These are phyloP conservation scores for Cheirogaleus major DNA, from an alignment of 2,797 vertebrate genomes.

Conservation along the genomic window DNA sequence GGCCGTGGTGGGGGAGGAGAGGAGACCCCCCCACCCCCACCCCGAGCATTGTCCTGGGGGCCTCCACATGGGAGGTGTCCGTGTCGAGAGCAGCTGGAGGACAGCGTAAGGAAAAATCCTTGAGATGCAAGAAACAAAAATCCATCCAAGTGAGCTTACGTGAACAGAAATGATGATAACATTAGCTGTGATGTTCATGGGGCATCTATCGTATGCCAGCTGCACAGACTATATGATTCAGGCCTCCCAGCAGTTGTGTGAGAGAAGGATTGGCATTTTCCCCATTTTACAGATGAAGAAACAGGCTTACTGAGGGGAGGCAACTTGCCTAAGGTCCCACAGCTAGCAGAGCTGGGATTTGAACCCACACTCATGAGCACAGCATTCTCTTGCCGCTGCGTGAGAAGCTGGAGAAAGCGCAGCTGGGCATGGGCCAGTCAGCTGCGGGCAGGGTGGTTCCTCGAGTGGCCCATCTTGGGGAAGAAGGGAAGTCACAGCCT, in stretches of 20 bases:
- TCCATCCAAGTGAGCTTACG: background rate
- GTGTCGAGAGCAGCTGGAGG: background rate
- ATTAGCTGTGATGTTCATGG: background rate
- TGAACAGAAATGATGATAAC: background rate
- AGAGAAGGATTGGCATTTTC: background rate
- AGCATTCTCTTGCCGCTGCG: background rate
- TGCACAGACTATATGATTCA: background rate
- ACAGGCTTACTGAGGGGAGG: background rate
- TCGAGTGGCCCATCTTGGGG: background rate
- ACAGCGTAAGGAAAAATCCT: background rate
- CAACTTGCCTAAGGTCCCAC: background rate
- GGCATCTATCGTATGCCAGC: background rate
- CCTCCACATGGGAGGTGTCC: background rate
- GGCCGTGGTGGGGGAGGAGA: background rate
- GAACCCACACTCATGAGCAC: background rate
- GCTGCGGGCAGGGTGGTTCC: background rate
- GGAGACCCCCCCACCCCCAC: background rate
- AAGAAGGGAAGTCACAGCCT: background rate
- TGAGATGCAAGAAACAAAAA: background rate
- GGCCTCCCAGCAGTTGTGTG: background rate
- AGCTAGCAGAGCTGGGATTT: background rate
- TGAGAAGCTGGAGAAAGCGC: background rate
- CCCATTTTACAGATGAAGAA: background rate
- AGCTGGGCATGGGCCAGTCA: background rate
- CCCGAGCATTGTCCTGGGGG: background rate